Evolutionary conservation across 2,888 invertebrate genomes (phyloP).

Genomic region (Cerastoderma edule): DNA sequence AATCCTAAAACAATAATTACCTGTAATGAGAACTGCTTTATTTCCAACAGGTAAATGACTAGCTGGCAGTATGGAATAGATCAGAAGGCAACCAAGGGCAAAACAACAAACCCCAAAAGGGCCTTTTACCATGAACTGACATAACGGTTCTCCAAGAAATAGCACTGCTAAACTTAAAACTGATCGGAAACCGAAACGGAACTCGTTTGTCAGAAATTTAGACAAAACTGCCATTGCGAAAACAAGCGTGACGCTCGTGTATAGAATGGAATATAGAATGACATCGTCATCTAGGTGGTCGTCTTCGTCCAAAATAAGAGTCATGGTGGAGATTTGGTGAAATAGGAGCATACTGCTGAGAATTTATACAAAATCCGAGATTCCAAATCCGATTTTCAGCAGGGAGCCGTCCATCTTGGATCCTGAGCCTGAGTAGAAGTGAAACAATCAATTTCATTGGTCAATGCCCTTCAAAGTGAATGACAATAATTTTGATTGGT

Average conservation of each 20-base stretch:
- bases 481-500: neutral
- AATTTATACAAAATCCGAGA: conserved; percentile 14
- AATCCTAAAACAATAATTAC: conserved; percentile 56
- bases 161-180: conserved; percentile 79
- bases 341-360: conserved; percentile 41
- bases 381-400: conserved; percentile 45
- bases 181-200: conserved; percentile 81
- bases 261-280: conserved; percentile 80
- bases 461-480: neutral
- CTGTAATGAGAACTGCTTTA: conserved; percentile 81
- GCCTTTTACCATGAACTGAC: conserved; percentile 81
- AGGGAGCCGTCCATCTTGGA: conserved; percentile 61
- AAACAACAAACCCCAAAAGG: conserved; percentile 79
- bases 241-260: conserved; percentile 80
- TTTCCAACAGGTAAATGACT: conserved; percentile 80
- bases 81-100: conserved; percentile 78
- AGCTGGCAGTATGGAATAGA: conserved; percentile 81
- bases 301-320: conserved; percentile 57
- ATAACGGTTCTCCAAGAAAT: conserved; percentile 82
- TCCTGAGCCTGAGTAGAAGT: neutral
- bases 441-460: conserved; percentile 52
- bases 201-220: conserved; percentile 82
- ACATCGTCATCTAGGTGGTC: conserved; percentile 75
- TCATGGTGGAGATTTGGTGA: conserved; percentile 61
- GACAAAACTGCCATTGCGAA: conserved; percentile 83